Conservation (phyloP, 1,140 invertebrate species). For the Calliphora vicina region DNA sequence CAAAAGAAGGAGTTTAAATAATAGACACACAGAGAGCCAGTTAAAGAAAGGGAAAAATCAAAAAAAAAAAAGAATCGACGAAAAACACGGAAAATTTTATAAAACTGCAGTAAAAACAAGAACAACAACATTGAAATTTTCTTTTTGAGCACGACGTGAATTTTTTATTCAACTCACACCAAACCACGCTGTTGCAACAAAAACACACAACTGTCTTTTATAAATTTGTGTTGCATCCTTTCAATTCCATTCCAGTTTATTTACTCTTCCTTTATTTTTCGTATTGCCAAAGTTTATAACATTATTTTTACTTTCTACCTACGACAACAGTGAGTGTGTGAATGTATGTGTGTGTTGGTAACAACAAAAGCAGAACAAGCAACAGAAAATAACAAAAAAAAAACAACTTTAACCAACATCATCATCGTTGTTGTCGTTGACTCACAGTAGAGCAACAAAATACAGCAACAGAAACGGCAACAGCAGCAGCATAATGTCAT, state of each 20-base stretch:
- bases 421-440: neutral
- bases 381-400: neutral
- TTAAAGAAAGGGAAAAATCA: neutral
- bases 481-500: slow-evolving; percentile 37
- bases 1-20: neutral
- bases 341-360: neutral
- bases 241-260: neutral
- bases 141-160: neutral
- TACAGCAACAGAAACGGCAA: no score
- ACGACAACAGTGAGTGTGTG: neutral
- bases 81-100: neutral
- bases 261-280: neutral
- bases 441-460: neutral
- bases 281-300: neutral
- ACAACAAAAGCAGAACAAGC: no score
- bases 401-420: neutral
- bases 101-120: neutral
- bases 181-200: neutral
- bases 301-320: slow-evolving; percentile 2
- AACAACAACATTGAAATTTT: neutral
- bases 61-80: no score
- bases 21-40: neutral
- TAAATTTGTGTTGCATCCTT: slow-evolving; percentile 1
- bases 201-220: neutral
- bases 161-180: neutral